Percentiles rank a stretch among this genome's conserved stretches.
phyloP scores from a whole-genome alignment of 2,888 invertebrate genomes.

The Caenorhabditis auriculariae region DNA sequence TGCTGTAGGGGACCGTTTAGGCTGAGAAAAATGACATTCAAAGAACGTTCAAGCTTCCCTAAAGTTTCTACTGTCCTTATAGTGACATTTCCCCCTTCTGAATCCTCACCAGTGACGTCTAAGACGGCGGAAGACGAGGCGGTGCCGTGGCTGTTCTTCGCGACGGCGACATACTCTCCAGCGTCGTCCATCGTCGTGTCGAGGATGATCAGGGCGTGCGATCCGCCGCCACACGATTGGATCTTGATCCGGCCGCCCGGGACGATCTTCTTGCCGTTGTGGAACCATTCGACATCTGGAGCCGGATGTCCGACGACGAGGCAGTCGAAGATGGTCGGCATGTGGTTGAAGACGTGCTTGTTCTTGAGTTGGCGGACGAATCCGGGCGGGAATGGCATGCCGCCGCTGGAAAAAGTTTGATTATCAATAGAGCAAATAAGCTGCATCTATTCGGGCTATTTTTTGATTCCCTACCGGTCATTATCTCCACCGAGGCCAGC shows the following conservation, averaged over 20 bases:
- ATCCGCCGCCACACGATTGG: constrained; percentile 60
- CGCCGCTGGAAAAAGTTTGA: constrained; percentile 27
- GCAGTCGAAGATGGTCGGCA: constrained; percentile 64
- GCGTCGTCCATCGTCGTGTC: constrained; percentile 60
- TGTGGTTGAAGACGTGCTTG: constrained; percentile 62
- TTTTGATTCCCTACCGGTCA: background rate
- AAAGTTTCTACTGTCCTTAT: no score
- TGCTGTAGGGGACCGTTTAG: no score
- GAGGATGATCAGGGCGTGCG: constrained; percentile 61
- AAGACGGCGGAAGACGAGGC: constrained; percentile 59
- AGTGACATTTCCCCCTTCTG: no score
- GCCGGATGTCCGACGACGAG: constrained; percentile 61
- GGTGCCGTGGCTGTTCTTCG: constrained; percentile 58
- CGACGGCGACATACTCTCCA: constrained; percentile 62
- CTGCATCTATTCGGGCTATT: background rate
- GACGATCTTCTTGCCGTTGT: constrained; percentile 66
- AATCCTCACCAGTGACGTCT: constrained; percentile 58
- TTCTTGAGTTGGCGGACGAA: constrained; percentile 63
- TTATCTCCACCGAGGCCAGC: constrained; percentile 16
- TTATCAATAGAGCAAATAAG: no score
- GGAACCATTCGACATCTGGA: constrained; percentile 62
- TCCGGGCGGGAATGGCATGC: constrained; percentile 62
- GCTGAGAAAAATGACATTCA: no score
- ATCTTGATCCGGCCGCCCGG: constrained; percentile 65
- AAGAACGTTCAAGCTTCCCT: no score